Evolutionary conservation across 92 coral and sea anemone genomes (phyloP).

Genomic region (Zoanthus sansibaricus): DNA sequence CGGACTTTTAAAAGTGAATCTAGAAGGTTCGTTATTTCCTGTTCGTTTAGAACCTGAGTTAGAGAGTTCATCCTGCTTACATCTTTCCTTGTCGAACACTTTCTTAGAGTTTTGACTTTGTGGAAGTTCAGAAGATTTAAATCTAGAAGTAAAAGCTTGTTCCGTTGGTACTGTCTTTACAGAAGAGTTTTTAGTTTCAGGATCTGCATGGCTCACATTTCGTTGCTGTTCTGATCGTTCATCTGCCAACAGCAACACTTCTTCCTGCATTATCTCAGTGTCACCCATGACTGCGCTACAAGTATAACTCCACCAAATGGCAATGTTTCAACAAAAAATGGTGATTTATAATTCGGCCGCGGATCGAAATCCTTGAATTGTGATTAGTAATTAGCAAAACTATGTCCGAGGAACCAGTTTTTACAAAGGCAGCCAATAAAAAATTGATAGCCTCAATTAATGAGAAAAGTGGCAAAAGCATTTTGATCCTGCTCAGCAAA

Average conservation of each 20-base stretch:
- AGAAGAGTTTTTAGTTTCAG: constrained; percentile 15
- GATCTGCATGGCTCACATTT: constrained; percentile 10
- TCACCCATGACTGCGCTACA: background rate
- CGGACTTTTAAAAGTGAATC: too few species aligned
- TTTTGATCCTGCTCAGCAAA: background rate
- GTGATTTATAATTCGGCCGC: constrained; percentile 5
- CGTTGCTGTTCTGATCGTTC: constrained; percentile 12
- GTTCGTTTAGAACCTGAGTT: too few species aligned
- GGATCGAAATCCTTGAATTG: constrained; percentile 1
- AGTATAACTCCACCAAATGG: background rate
- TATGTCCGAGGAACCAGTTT: constrained; percentile 14
- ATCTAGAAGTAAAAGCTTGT: background rate
- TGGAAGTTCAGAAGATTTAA: too few species aligned
- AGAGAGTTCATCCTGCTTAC: too few species aligned
- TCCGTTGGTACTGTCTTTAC: background rate
- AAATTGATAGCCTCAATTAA: background rate
- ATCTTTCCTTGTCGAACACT: too few species aligned
- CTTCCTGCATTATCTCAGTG: background rate
- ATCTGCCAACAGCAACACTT: constrained; percentile 17
- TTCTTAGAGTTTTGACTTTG: too few species aligned
- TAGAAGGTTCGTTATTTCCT: too few species aligned
- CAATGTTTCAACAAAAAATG: background rate
- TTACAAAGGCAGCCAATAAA: background rate
- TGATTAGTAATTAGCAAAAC: constrained; percentile 19
- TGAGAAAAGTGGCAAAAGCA: background rate